Percentiles rank a stretch among this genome's conserved stretches.
Evolutionary conservation across 2,888 invertebrate species (phyloP).

Genomic region (Sminthurides aquaticus): DNA sequence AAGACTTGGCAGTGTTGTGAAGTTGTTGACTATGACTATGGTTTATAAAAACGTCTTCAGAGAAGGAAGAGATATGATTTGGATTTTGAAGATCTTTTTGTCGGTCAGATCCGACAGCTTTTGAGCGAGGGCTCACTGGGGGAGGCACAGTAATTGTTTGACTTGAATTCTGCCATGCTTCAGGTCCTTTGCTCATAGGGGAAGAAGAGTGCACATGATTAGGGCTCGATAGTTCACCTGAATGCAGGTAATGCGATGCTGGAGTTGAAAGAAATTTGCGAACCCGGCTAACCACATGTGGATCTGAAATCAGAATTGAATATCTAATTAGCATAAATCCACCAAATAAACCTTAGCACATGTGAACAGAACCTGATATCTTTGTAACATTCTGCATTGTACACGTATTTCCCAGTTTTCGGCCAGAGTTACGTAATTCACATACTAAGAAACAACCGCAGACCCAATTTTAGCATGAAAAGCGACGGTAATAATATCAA

Average conservation of each 20-base stretch:
- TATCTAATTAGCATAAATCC: no score
- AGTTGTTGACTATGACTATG: constrained; percentile 39
- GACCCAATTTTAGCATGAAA: no score
- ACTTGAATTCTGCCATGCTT: constrained; percentile 20
- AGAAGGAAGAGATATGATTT: constrained; percentile 38
- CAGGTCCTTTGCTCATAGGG: constrained; percentile 14
- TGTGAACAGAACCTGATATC: no score
- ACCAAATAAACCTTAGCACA: no score
- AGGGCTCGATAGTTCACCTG: constrained; percentile 2
- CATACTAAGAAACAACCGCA: no score
- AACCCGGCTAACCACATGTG: constrained; percentile 66
- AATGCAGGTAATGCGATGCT: constrained; percentile 25
- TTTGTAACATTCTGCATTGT: no score
- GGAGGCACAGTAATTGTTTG: constrained; percentile 4
- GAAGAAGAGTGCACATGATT: constrained; percentile 16
- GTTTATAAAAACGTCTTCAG: constrained; percentile 42
- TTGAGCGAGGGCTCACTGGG: constrained; percentile 23
- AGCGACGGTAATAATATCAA: no score
- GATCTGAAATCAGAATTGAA: constrained; percentile 60
- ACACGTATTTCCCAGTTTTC: no score
- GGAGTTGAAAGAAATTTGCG: constrained; percentile 47
- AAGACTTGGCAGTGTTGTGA: constrained; percentile 13
- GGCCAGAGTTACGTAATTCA: no score
- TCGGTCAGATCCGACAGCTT: constrained; percentile 5
- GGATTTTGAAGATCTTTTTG: constrained; percentile 19